A percentile compares a stretch with the other conserved stretches of the same genome.
phyloP scores from a whole-genome alignment of 2,888 invertebrate species.

The Drosophila acutilabella region DNA sequence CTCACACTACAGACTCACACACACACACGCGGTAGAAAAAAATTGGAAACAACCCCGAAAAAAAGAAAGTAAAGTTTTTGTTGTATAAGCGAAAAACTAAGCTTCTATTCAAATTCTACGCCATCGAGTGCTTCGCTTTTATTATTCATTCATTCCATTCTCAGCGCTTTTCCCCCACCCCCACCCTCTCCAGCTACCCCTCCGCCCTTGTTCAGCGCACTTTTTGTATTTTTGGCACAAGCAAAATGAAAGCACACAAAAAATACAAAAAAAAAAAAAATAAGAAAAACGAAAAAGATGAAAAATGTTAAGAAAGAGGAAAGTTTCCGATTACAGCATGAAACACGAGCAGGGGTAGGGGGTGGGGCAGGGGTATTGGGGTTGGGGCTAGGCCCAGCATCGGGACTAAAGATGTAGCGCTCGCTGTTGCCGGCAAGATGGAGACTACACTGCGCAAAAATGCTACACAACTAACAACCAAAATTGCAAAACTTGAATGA shows the following conservation, averaged over 20 bases:
- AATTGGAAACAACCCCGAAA: conserved; percentile 78
- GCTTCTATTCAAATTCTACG: conserved; percentile 84
- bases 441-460: background rate
- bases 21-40: conserved; percentile 65
- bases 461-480: too few species aligned
- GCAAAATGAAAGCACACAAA: conserved; percentile 71
- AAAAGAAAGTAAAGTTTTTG: conserved; percentile 75
- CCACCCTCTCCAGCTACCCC: background rate
- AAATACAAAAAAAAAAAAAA: background rate
- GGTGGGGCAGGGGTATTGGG: background rate
- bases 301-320: conserved; percentile 80
- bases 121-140: conserved; percentile 82
- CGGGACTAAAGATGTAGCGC: conserved; percentile 1
- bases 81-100: conserved; percentile 84
- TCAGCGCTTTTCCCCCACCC: conserved; percentile 33
- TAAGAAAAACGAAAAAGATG: conserved; percentile 59
- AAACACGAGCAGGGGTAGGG: conserved; percentile 2
- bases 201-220: conserved; percentile 15
- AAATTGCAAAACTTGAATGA: too few species aligned
- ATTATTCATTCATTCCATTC: conserved; percentile 80
- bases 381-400: conserved; percentile 16
- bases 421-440: background rate
- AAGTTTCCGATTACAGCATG: conserved; percentile 80
- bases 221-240: conserved; percentile 76
- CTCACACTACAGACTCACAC: conserved; percentile 37